Conservation (phyloP, 2,888 invertebrate genomes). For the Seira sanloemensis region DNA sequence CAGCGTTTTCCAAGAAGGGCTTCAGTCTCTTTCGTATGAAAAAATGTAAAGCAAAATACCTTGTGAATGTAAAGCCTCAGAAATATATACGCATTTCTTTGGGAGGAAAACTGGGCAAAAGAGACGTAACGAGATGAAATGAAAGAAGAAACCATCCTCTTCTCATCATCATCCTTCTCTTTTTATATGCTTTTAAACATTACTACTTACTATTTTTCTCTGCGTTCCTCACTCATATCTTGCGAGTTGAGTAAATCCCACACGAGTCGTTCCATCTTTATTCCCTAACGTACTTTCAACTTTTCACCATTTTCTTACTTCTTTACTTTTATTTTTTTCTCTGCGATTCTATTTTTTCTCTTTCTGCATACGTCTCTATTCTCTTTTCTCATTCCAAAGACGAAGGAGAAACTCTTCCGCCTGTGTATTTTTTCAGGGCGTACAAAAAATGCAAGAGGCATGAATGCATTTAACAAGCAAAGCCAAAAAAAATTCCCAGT, state of each 20-base stretch:
- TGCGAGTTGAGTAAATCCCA: conserved; percentile 63
- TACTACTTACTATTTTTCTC: conserved; percentile 35
- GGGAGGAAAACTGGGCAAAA: not conserved
- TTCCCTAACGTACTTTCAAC: conserved; percentile 66
- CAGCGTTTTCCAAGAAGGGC: conserved; percentile 27
- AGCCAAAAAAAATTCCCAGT: conserved; percentile 22
- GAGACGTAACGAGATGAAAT: conserved; percentile 30
- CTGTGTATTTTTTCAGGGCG: conserved; percentile 19
- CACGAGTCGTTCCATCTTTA: conserved; percentile 66
- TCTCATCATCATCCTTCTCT: conserved; percentile 34
- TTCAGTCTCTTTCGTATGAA: not conserved
- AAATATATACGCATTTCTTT: not conserved
- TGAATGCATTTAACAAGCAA: conserved; percentile 54
- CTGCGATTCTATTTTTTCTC: conserved; percentile 13
- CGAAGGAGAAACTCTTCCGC: not conserved
- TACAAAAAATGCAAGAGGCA: conserved; percentile 28
- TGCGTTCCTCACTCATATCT: conserved; percentile 30
- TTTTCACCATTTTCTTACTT: conserved; percentile 62
- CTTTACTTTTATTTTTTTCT: conserved; percentile 16
- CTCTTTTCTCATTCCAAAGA: conserved; percentile 27
- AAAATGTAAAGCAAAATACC: not conserved
- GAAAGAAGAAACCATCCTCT: conserved; percentile 26
- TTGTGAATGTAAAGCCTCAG: not conserved
- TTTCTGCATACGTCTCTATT: conserved; percentile 28
- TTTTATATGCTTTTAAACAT: conserved; percentile 28